Percentiles rank a stretch among this genome's conserved stretches.
Conservation (phyloP, 2,888 invertebrate species). For the Bombyx huttoni region DNA sequence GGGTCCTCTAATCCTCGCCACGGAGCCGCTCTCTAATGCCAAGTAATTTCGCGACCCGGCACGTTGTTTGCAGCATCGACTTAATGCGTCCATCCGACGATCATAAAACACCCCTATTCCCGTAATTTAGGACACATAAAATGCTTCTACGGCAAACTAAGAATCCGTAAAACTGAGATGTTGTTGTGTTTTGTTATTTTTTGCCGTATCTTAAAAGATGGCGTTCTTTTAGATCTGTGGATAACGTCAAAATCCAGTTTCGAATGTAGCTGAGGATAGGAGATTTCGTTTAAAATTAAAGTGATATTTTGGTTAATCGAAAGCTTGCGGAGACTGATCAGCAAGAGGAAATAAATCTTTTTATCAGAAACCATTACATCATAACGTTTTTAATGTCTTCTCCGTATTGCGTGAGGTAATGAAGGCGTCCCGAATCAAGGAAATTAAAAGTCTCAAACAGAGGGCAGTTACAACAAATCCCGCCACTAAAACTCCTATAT, state of each 20-base stretch:
- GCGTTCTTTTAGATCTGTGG: no score
- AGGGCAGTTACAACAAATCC: slow-evolving; percentile 68
- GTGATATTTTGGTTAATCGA: not conserved
- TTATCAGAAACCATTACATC: not conserved
- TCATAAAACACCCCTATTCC: not conserved
- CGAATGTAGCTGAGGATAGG: no score
- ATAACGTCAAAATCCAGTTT: no score
- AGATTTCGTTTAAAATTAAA: not conserved
- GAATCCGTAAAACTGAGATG: not conserved
- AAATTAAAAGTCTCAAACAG: slow-evolving; percentile 69
- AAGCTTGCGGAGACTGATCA: not conserved
- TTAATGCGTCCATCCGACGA: slow-evolving; percentile 24
- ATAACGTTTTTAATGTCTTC: slow-evolving; percentile 1
- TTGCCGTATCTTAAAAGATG: no score
- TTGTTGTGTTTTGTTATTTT: not conserved
- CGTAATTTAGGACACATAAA: not conserved
- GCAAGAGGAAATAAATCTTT: not conserved
- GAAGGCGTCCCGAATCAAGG: slow-evolving; percentile 47
- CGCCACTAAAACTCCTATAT: slow-evolving; percentile 68
- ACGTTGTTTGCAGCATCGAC: slow-evolving; percentile 40
- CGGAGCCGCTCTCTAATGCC: slow-evolving; percentile 52
- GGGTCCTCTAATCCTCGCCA: slow-evolving; percentile 51
- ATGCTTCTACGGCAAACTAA: not conserved
- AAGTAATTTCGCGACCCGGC: slow-evolving; percentile 60
- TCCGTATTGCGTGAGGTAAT: slow-evolving; percentile 15